A percentile compares a stretch with the other conserved stretches of the same genome.
Conservation (phyloP, 1,140 invertebrate species). For the Zaprionus ornatus region DNA sequence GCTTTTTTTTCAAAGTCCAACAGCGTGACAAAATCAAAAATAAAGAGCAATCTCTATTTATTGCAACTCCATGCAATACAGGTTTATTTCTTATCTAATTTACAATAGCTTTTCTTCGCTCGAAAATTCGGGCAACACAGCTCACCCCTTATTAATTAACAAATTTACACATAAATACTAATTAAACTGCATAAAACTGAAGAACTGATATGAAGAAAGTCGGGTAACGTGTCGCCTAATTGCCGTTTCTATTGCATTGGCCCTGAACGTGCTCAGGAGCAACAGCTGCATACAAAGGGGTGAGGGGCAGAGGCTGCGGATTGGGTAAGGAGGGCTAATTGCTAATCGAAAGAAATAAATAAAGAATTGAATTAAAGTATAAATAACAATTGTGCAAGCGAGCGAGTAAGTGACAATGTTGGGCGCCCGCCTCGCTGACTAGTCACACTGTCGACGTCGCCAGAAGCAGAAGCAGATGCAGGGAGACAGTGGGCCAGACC, state of each 20-base stretch:
- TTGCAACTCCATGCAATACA: too few species aligned
- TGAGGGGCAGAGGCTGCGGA: background rate
- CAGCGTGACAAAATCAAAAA: too few species aligned
- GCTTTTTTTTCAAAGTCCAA: too few species aligned
- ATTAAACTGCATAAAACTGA: slow-evolving; percentile 31
- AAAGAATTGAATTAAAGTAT: slow-evolving; percentile 70
- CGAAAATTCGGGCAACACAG: too few species aligned
- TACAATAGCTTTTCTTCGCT: too few species aligned
- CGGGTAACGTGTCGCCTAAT: background rate
- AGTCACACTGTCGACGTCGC: slow-evolving; percentile 46
- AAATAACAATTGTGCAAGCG: slow-evolving; percentile 55
- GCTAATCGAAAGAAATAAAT: slow-evolving; percentile 66
- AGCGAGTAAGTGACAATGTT: slow-evolving; percentile 12
- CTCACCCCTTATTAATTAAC: too few species aligned
- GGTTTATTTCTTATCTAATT: too few species aligned
- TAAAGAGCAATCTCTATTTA: too few species aligned
- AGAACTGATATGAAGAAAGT: background rate
- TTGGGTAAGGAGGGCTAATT: slow-evolving; percentile 7
- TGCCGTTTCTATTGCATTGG: slow-evolving; percentile 14
- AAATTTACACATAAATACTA: slow-evolving; percentile 27
- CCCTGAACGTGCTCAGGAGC: slow-evolving; percentile 14
- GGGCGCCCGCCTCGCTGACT: background rate
- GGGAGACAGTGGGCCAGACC: slow-evolving; percentile 31
- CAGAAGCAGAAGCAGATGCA: slow-evolving; percentile 11
- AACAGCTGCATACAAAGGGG: background rate